Base-by-base conservation (phyloP, 1,140 invertebrate species). In the Aporrectodea caliginosa region DNA sequence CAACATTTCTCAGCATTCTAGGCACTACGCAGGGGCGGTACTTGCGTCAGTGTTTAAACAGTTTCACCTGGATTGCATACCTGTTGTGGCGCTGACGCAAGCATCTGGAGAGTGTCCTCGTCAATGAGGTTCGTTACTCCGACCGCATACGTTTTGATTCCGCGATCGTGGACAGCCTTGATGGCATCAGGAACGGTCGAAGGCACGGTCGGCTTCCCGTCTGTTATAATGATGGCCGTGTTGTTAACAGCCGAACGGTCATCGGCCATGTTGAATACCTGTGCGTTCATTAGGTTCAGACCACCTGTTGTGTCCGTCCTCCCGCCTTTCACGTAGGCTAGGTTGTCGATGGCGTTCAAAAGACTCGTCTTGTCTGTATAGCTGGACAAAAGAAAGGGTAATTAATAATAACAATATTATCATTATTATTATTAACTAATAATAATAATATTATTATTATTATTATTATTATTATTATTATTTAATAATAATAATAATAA, bases 151-250 rank as follows among this genome's bases (percentile, higher is more conserved):
- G 68, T 69, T 34, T 30, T 78, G 34, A 78, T 78, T 29, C 34
- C 29, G 1, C 1, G 2, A 32, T 27, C 1, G 30, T 78, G 77
- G 43, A 29, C 69, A 29, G 31, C 27, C 6, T 58, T 22, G 43
- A 58, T 58, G 43, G 43, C 43, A 58, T 6, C 43, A 22, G 43
- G 43, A 58, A 58, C 43, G 43, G 43, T 58, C 6, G 43, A 12
- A 58, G 6, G 6, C 6, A 69, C 69, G 2, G 80, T 80, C 0
- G 84, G 83, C 43, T 68, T n/a, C 0, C 84, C 84, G 35, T 85
- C 84, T 0, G 84, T 85, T 16, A 85, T 75, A 0, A 85, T 71
- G 16, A 85, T 78, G 35, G 79, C 82, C 35, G 84, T 58, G 31
- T 81, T 83, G n/a, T 69, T 58, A 1, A 81, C 80, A 16, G 75